Evolutionary conservation across 2,888 invertebrate species (phyloP).

Genomic region (Trilocha varians): DNA sequence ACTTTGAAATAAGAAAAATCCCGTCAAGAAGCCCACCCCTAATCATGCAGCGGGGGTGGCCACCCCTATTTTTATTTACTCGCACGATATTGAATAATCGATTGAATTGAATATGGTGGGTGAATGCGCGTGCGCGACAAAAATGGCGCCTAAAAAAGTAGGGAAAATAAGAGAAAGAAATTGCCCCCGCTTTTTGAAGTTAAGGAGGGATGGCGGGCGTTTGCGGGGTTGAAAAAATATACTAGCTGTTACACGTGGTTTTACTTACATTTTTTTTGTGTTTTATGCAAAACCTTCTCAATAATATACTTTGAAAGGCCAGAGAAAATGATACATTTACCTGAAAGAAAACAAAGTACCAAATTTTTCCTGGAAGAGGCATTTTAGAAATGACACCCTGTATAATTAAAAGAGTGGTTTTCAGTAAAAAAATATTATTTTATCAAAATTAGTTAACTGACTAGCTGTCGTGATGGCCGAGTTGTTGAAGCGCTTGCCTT

Average conservation of each 20-base stretch:
- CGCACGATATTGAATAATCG: constrained; percentile 49
- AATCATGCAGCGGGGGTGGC: constrained; percentile 9
- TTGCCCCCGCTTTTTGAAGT: constrained; percentile 30
- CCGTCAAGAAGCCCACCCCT: constrained; percentile 13
- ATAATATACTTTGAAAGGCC: too few species aligned
- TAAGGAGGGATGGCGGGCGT: constrained; percentile 38
- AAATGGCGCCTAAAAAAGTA: constrained; percentile 66
- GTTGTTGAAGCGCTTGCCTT: too few species aligned
- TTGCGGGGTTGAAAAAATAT: constrained; percentile 15
- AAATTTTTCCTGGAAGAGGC: too few species aligned
- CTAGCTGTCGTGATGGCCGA: too few species aligned
- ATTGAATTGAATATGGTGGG: constrained; percentile 33
- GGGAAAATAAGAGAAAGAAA: constrained; percentile 69
- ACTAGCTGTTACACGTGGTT: constrained; percentile 13
- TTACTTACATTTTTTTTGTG: too few species aligned
- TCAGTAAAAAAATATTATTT: too few species aligned
- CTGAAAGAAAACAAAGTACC: too few species aligned
- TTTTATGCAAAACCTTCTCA: too few species aligned
- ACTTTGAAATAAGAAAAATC: constrained; percentile 9
- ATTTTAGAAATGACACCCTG: too few species aligned
- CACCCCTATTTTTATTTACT: constrained; percentile 48
- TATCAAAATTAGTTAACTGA: too few species aligned
- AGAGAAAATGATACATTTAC: too few species aligned
- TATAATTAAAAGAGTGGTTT: too few species aligned
- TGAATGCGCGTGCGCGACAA: constrained; percentile 56